Percentiles rank a stretch among this genome's conserved stretches.
These are phyloP conservation scores for Toxostoma redivivum DNA, from an alignment of 2,113 vertebrate species.

Conservation along the genomic window DNA sequence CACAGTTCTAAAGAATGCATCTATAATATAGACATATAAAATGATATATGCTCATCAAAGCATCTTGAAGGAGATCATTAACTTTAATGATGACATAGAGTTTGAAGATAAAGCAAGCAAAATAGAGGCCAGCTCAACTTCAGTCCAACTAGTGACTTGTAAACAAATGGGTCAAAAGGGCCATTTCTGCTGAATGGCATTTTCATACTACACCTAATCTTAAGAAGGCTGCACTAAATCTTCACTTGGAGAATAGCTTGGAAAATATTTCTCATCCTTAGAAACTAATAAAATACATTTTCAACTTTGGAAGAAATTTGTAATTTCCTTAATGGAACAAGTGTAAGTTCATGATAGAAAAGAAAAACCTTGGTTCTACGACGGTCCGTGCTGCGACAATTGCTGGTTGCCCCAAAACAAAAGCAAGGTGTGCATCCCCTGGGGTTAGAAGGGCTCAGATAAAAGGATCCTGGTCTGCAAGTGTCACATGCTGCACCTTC, in stretches of 20 bases:
- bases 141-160: neutral
- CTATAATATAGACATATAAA: neutral
- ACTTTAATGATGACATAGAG: neutral
- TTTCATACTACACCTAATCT: neutral
- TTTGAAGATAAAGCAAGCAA: neutral
- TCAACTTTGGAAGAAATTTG: neutral
- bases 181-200: neutral
- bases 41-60: neutral
- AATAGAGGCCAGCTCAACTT: neutral
- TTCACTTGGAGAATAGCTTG: neutral
- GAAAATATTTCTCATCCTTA: neutral
- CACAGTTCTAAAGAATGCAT: neutral
- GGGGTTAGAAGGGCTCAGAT: conserved; percentile 82
- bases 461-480: conserved; percentile 84
- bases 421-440: conserved; percentile 89
- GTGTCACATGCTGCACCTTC: conserved; percentile 78
- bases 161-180: neutral
- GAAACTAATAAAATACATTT: neutral
- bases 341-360: neutral
- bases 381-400: conserved; percentile 80
- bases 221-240: neutral
- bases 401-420: conserved; percentile 84
- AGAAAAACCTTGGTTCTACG: conserved; percentile 81
- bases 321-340: neutral
- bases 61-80: neutral